phyloP scores from a whole-genome alignment of 2,113 vertebrate genomes.

The Oncorhynchus keta region DNA sequence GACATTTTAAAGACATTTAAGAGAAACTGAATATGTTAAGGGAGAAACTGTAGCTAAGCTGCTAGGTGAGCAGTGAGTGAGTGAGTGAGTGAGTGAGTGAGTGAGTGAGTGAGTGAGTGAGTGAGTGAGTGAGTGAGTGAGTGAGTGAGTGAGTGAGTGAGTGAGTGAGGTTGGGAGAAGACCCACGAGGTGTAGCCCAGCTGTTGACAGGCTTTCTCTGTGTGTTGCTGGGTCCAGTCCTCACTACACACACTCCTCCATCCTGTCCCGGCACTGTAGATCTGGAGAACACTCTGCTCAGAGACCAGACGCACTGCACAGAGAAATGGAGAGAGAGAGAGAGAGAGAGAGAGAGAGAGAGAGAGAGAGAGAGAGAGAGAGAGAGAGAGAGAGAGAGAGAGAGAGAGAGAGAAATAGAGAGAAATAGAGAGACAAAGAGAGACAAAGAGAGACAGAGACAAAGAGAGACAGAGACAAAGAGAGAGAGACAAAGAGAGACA shows the following conservation, averaged over 20 bases:
- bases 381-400: no score
- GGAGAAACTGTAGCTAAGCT: no score
- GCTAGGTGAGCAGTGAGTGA: neutral
- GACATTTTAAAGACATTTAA: neutral
- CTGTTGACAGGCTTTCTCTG: constrained; percentile 77
- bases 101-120: no score
- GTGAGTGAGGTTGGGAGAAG: neutral
- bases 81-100: no score
- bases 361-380: no score
- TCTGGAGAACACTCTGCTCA: constrained; percentile 76
- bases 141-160: neutral
- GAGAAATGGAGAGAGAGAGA: neutral
- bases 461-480: no score
- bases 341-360: no score
- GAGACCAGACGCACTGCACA: constrained; percentile 68
- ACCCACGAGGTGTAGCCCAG: constrained; percentile 85
- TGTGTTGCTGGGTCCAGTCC: constrained; percentile 72
- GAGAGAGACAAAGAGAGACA: no score
- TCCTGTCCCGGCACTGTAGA: constrained; percentile 53
- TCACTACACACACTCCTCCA: constrained; percentile 84
- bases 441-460: no score
- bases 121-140: neutral
- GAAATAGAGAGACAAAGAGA: fast-evolving
- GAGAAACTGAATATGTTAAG: no score
- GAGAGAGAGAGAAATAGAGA: no score